phyloP scores from a whole-genome alignment of 2,113 vertebrate species.

The Thinocorus orbignyianus region DNA sequence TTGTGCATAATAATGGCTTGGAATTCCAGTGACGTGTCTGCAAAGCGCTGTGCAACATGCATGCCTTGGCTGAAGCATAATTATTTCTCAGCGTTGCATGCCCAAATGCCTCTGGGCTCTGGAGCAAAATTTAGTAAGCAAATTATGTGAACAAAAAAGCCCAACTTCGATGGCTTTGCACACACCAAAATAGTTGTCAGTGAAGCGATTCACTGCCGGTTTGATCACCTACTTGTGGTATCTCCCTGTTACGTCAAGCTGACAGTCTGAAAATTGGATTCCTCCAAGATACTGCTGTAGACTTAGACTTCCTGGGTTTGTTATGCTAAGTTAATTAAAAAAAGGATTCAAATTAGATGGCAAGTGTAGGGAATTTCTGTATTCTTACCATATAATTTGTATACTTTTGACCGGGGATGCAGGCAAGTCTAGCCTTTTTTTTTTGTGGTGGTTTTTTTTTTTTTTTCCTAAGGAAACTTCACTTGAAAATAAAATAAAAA shows the following conservation, averaged over 20 bases:
- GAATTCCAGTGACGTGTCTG: neutral
- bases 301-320: neutral
- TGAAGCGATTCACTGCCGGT: neutral
- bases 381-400: neutral
- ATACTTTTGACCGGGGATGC: rapidly evolving
- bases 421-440: neutral
- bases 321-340: neutral
- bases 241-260: neutral
- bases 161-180: neutral
- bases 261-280: neutral
- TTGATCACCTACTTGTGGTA: neutral
- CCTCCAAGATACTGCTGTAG: neutral
- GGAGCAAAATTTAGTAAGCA: neutral
- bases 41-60: neutral
- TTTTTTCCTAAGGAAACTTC: neutral
- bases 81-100: neutral
- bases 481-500: neutral
- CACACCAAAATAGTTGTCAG: neutral
- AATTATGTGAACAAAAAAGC: neutral
- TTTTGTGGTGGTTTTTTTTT: neutral
- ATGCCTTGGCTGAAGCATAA: neutral
- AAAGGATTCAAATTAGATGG: neutral
- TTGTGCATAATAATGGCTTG: neutral
- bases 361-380: neutral
- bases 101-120: neutral